phyloP scores from a whole-genome alignment of 2,113 vertebrate species.

The Apistogramma diplotaenia region DNA sequence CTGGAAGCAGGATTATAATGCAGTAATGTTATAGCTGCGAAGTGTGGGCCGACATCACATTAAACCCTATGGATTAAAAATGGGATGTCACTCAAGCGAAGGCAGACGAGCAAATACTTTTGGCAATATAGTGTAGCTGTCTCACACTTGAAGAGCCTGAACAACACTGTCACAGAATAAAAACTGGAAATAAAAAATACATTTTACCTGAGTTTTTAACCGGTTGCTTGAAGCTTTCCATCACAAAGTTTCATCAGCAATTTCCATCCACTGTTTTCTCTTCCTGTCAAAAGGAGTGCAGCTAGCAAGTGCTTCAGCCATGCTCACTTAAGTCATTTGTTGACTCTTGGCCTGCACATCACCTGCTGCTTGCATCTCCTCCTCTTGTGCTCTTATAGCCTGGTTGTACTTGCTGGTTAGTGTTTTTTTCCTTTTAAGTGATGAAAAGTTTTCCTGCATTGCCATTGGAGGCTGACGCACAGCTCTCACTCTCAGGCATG shows the following conservation, averaged over 20 bases:
- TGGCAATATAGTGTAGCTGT: too few relatives aligned
- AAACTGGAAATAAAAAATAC: too few relatives aligned
- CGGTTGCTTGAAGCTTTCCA: too few relatives aligned
- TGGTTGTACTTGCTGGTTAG: neutral
- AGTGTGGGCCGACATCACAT: too few relatives aligned
- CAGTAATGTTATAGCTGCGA: neutral
- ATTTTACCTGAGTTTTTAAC: too few relatives aligned
- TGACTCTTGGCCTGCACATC: neutral
- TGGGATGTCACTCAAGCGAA: too few relatives aligned
- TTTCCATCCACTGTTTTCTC: too few relatives aligned
- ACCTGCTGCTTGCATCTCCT: neutral
- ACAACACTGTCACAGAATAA: too few relatives aligned
- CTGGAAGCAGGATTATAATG: neutral
- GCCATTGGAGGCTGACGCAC: neutral
- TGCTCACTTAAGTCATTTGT: neutral
- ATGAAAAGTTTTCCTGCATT: neutral
- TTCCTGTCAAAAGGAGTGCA: neutral
- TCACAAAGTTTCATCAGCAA: too few relatives aligned
- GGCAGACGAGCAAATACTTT: too few relatives aligned
- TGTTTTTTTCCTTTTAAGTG: neutral
- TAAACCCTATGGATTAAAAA: too few relatives aligned
- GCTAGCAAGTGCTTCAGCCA: neutral
- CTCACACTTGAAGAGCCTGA: too few relatives aligned
- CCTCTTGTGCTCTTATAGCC: neutral
- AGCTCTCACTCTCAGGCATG: neutral